These are phyloP conservation scores for Acanthornis magna DNA, from an alignment of 2,797 vertebrate species.

Conservation along the genomic window DNA sequence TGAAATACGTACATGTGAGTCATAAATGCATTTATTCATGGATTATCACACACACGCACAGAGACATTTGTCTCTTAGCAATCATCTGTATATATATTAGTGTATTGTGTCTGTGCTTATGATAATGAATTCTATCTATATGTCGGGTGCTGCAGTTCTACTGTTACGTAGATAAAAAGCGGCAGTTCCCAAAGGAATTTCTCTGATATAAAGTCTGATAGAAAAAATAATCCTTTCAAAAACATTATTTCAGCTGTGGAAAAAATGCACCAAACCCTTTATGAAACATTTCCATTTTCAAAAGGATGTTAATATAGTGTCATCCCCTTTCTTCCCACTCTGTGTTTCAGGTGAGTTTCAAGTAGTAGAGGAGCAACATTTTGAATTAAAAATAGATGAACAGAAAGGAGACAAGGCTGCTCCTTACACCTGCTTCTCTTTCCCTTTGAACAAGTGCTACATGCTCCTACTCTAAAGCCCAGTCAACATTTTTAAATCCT, in stretches of 20 bases:
- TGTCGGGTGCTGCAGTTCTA: not conserved
- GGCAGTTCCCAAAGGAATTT: not conserved
- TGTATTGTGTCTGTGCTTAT: not conserved
- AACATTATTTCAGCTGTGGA: not conserved
- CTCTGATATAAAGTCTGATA: not conserved
- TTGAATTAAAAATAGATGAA: not conserved
- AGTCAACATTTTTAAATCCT: not conserved
- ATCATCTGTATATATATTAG: not conserved
- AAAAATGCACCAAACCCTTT: not conserved
- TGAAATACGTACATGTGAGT: not conserved
- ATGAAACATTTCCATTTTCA: not conserved
- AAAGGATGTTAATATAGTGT: not conserved
- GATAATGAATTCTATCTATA: not conserved
- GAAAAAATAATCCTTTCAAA: not conserved
- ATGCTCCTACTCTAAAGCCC: not conserved
- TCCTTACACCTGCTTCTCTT: not conserved
- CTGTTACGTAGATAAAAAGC: not conserved
- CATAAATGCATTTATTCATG: conserved; percentile 21
- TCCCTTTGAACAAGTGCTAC: not conserved
- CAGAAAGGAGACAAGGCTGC: not conserved
- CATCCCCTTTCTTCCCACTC: not conserved
- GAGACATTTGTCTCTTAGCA: not conserved
- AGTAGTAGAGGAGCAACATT: not conserved
- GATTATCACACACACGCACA: not conserved
- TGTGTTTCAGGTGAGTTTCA: conserved; percentile 2